Evolutionary conservation across 1,140 invertebrate species (phyloP).

Genomic region (Pristionchus pacificus): DNA sequence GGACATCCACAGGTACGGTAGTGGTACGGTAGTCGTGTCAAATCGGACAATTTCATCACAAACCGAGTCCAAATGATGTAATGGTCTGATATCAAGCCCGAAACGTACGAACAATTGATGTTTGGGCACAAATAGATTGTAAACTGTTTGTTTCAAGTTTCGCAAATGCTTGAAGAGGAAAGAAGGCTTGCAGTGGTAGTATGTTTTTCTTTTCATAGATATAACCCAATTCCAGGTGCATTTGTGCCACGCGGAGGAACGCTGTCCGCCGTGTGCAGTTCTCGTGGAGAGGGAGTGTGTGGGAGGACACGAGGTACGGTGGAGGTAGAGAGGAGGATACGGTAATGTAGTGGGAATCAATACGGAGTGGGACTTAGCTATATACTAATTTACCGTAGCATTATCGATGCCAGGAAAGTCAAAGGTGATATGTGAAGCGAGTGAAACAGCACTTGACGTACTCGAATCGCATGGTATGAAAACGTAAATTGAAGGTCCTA

Average conservation of each 20-base stretch:
- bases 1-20: conserved; percentile 74
- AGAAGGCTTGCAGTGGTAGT: too few species aligned
- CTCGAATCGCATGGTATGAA: too few species aligned
- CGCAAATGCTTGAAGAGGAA: not conserved
- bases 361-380: not conserved
- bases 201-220: too few species aligned
- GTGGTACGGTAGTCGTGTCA: not conserved
- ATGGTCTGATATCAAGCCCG: too few species aligned
- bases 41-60: not conserved
- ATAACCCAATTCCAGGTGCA: not conserved
- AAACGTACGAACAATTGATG: too few species aligned
- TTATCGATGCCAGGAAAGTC: too few species aligned
- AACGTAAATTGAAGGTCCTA: too few species aligned
- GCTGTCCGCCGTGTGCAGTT: conserved; percentile 87
- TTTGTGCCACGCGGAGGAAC: conserved; percentile 68
- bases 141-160: not conserved
- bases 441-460: too few species aligned
- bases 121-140: not conserved
- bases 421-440: too few species aligned
- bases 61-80: too few species aligned
- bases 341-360: not conserved
- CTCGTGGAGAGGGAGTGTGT: conserved; percentile 81
- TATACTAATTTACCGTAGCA: not conserved
- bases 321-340: too few species aligned
- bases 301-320: conserved; percentile 82